These are phyloP conservation scores for Rana temporaria DNA, from an alignment of 2,113 vertebrate species.

Conservation along the genomic window DNA sequence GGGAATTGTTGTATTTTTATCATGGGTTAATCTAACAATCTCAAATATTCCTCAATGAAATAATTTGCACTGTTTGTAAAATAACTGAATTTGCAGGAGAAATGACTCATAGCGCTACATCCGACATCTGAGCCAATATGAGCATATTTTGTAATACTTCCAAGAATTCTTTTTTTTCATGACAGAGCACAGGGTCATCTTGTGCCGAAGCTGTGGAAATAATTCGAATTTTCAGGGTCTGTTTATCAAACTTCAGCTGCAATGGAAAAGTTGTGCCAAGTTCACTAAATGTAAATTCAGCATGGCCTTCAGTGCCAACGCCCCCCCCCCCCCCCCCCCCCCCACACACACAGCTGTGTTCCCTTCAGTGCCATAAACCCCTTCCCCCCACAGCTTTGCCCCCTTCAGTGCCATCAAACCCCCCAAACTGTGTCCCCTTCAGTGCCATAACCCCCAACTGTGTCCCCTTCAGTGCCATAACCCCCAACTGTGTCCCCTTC, in stretches of 20 bases:
- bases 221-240: conserved; percentile 23
- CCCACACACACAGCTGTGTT: too few relatives aligned
- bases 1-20: too few relatives aligned
- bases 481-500: too few relatives aligned
- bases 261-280: background rate
- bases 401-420: too few relatives aligned
- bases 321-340: too few relatives aligned
- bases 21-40: too few relatives aligned
- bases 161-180: background rate
- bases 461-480: too few relatives aligned
- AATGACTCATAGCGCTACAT: background rate
- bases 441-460: too few relatives aligned
- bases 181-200: conserved; percentile 29
- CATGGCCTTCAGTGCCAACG: background rate
- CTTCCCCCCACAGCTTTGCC: too few relatives aligned
- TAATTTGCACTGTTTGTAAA: background rate
- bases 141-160: conserved; percentile 8
- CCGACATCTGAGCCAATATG: background rate
- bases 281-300: background rate
- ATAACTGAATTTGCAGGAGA: background rate
- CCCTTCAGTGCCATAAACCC: too few relatives aligned
- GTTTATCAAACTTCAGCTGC: conserved; percentile 20
- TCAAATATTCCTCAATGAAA: background rate
- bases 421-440: too few relatives aligned
- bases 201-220: conserved; percentile 11